Evolutionary conservation across 2,888 invertebrate species (phyloP).

Genomic region (Mimumesa dahlbomi): DNA sequence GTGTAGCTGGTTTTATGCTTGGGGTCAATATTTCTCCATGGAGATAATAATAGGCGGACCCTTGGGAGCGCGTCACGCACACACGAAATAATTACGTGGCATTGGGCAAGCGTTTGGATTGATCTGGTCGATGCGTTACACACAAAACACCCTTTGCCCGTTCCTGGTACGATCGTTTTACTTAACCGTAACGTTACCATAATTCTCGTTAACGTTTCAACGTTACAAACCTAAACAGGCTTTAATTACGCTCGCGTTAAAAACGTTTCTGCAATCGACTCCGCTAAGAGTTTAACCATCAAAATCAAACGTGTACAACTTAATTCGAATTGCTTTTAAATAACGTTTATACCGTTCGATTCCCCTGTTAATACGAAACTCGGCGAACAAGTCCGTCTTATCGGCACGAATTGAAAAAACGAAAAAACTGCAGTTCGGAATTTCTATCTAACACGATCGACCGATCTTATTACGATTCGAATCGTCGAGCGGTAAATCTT

Average conservation of each 20-base stretch:
- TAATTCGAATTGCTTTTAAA: background rate
- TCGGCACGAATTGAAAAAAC: no score
- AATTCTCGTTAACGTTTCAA: conserved; percentile 16
- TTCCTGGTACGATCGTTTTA: conserved; percentile 21
- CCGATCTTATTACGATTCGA: no score
- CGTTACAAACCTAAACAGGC: no score
- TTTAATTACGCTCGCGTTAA: no score
- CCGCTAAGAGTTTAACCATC: background rate
- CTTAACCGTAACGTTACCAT: conserved; percentile 38
- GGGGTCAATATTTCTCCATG: conserved; percentile 55
- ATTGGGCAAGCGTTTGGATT: conserved; percentile 45
- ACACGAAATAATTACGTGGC: conserved; percentile 46
- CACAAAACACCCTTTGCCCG: conserved; percentile 4
- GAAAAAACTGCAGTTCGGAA: no score
- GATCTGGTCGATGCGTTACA: conserved; percentile 32
- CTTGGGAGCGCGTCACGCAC: conserved; percentile 46
- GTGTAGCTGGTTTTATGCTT: conserved; percentile 6
- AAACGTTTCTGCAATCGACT: no score
- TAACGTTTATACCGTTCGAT: background rate
- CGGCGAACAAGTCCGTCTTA: background rate
- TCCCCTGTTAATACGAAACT: background rate
- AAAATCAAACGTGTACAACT: no score
- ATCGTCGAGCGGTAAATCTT: background rate
- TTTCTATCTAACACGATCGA: no score
- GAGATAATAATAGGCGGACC: conserved; percentile 49